Base-by-base conservation (phyloP, 92 coral and sea anemone species). In the Parazoanthus swiftii region DNA sequence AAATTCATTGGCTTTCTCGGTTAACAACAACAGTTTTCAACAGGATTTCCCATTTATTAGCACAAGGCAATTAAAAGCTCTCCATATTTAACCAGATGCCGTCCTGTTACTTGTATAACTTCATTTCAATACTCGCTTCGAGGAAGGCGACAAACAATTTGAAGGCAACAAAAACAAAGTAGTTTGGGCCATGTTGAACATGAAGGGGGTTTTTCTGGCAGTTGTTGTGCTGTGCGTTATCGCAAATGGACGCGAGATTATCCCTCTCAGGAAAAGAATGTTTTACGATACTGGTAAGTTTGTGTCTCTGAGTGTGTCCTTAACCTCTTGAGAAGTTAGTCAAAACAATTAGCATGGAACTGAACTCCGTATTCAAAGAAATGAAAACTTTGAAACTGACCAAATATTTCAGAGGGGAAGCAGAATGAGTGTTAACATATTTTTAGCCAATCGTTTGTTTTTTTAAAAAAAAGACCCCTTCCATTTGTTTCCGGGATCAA, bases 131-230 rank as follows among this genome's bases (percentile, higher is more conserved):
- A n/a, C 36, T 70, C 15, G 10, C 74, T 70, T 70, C 25, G 36
- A 70, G 20, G 59, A 70, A 70, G 35, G 74, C 25, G 36, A 70
- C 29, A 29, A n/a, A 29, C 15, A 70, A 2, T 70, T 67, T 67
- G 73, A 8, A 67, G 29, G 73, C 51, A 48, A 48, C 51, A 48
- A 48, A 54, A 54, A 54, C 59, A 13, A 54, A 54, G 59, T 13
- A 54, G 2, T 54, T 13, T 13, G 4, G 59, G 59, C 59, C 74
- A 70, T n/a, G 74, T n/a, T 70, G 74, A 70, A 70, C 33, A n/a
- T 70, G 33, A 70, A 70, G 74, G 74, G n/a, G 26, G 8, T 25
- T 70, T 70, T 70, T 70, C 74, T 70, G 74, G 74, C 36, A 70
- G 13, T 70, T 70, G 74, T 70, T 70, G 74, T 70, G 10, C 74